phyloP scores from a whole-genome alignment of 37 sponge, comb jelly and placozoan genomes.

The Oopsacas minuta region DNA sequence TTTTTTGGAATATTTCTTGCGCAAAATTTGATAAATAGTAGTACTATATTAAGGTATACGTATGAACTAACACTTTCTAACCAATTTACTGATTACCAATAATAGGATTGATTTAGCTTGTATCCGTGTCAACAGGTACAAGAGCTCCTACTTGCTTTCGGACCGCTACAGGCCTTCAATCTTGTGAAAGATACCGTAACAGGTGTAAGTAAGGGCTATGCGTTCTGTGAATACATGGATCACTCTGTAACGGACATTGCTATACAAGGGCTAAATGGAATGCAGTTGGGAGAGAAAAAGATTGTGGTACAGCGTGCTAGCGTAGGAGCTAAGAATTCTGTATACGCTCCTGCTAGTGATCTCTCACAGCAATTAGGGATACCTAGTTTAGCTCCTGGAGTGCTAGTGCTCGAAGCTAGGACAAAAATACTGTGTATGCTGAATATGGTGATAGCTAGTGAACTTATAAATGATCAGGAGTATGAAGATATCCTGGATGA shows the following conservation, averaged over 20 bases:
- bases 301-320: slow-evolving; percentile 92
- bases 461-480: slow-evolving; percentile 90
- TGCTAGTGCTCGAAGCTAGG: not conserved
- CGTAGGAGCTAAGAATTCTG: slow-evolving; percentile 67
- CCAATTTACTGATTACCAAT: no score
- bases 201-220: slow-evolving; percentile 88
- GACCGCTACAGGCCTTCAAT: slow-evolving; percentile 85
- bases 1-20: no score
- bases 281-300: slow-evolving; percentile 98
- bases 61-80: no score
- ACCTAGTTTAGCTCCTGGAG: not conserved
- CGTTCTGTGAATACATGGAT: slow-evolving; percentile 95
- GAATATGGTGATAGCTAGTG: slow-evolving; percentile 91
- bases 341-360: slow-evolving; percentile 19
- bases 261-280: slow-evolving; percentile 91
- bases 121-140: slow-evolving; percentile 88
- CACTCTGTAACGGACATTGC: slow-evolving; percentile 73
- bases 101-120: slow-evolving; percentile 4
- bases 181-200: slow-evolving; percentile 95
- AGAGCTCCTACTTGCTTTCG: slow-evolving; percentile 87
- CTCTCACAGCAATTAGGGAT: slow-evolving; percentile 5
- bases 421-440: slow-evolving; percentile 84
- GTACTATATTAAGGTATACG: no score
- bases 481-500: slow-evolving; percentile 96
- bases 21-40: no score